Conservation (phyloP, 2,888 invertebrate genomes). For the Odontocolon sp. region DNA sequence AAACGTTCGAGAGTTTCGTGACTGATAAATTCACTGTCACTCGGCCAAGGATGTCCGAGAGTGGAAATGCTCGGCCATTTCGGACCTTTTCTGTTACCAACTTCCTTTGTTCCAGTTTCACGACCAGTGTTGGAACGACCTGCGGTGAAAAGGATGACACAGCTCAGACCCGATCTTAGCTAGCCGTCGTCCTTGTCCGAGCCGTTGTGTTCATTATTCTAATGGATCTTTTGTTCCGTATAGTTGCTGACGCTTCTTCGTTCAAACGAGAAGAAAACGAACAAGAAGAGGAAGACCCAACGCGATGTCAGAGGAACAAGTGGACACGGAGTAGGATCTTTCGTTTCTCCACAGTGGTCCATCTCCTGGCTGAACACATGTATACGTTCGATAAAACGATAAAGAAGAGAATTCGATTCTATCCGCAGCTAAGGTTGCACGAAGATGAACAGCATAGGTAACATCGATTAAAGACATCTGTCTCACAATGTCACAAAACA, state of each 20-base stretch:
- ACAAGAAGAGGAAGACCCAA: constrained; percentile 7
- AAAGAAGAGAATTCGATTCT: not conserved
- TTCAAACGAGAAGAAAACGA: not conserved
- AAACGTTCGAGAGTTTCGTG: constrained; percentile 46
- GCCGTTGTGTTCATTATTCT: constrained; percentile 51
- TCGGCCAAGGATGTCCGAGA: constrained; percentile 38
- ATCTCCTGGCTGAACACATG: too few species aligned
- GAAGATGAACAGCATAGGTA: not conserved
- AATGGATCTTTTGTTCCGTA: constrained; percentile 54
- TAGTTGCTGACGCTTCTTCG: not conserved
- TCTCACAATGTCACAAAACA: not conserved
- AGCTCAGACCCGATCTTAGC: constrained; percentile 4
- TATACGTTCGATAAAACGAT: constrained; percentile 28
- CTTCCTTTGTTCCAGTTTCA: constrained; percentile 53
- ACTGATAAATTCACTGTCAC: constrained; percentile 54
- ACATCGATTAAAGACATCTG: constrained; percentile 5
- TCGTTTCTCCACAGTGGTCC: not conserved
- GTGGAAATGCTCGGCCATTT: not conserved
- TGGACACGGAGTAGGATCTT: not conserved
- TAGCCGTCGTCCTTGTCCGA: constrained; percentile 23
- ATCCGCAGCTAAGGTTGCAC: too few species aligned
- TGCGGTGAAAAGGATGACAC: constrained; percentile 17
- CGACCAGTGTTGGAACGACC: not conserved
- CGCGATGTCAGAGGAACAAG: constrained; percentile 26
- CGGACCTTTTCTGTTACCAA: constrained; percentile 7